Evolutionary conservation across 2,888 invertebrate genomes (phyloP).

Genomic region (Tachina grossa): DNA sequence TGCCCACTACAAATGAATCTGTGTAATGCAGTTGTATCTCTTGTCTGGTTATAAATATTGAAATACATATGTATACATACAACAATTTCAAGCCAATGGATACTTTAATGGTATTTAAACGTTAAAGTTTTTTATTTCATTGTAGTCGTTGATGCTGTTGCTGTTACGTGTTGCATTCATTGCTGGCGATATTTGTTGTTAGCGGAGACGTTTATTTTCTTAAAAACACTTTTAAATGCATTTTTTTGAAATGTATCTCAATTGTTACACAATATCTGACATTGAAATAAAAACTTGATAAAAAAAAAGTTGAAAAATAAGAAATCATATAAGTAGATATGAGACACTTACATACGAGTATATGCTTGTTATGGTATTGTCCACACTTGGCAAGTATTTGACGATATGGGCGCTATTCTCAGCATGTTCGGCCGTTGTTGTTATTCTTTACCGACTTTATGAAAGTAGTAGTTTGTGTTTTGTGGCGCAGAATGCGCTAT

Average conservation of each 20-base stretch:
- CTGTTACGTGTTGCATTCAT: not conserved
- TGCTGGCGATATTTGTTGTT: constrained; percentile 40
- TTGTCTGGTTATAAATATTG: constrained; percentile 16
- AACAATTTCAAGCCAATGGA: constrained; percentile 24
- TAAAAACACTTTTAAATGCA: constrained; percentile 46
- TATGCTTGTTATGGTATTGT: not conserved
- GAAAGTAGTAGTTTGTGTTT: too few species aligned
- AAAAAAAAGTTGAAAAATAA: constrained; percentile 4
- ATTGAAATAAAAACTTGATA: constrained; percentile 37
- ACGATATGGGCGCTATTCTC: not conserved
- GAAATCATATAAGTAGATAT: not conserved
- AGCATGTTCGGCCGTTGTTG: not conserved
- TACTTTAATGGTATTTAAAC: constrained; percentile 46
- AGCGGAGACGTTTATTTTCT: constrained; percentile 28
- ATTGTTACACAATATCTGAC: constrained; percentile 57
- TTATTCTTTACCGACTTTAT: too few species aligned
- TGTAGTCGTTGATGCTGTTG: constrained; percentile 15
- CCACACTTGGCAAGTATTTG: not conserved
- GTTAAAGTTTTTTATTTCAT: constrained; percentile 22
- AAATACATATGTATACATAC: not conserved
- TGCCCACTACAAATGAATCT: not conserved
- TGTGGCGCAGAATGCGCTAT: too few species aligned
- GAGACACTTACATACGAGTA: not conserved
- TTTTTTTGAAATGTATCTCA: constrained; percentile 45
- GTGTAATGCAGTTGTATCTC: not conserved